Conservation (phyloP, 2,113 vertebrate genomes). For the Aldabrachelys gigantea region DNA sequence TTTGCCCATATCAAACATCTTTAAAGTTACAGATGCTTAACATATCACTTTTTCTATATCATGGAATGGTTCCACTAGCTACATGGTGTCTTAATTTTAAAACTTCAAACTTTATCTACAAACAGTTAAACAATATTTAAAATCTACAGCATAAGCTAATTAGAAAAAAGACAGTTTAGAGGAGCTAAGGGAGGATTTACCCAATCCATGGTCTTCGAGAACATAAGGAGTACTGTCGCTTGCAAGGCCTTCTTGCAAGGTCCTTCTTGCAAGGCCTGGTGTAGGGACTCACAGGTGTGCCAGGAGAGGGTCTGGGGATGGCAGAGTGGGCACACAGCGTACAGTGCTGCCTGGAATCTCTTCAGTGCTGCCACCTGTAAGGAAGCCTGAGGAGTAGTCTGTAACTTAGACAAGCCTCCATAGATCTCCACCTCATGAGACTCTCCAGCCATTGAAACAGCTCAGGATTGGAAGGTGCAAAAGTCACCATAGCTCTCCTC, state of each 20-base stretch:
- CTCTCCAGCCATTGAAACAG: neutral
- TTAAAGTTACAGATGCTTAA: neutral
- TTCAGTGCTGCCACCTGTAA: neutral
- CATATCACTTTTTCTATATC: neutral
- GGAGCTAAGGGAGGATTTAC: neutral
- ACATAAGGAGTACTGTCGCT: neutral
- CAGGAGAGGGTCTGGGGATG: neutral
- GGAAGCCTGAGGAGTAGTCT: neutral
- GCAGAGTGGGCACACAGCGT: neutral
- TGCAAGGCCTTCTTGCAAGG: neutral
- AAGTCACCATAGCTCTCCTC: neutral
- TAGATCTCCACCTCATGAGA: neutral
- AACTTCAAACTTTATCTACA: neutral
- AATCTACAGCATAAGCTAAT: neutral
- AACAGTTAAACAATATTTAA: neutral
- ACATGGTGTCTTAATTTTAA: neutral
- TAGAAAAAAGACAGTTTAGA: neutral
- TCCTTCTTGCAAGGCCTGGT: neutral
- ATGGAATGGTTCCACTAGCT: neutral
- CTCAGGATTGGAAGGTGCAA: neutral
- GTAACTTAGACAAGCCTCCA: neutral
- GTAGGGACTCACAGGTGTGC: neutral
- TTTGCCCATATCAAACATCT: neutral
- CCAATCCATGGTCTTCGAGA: neutral
- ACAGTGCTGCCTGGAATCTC: neutral